Conservation (phyloP, 2,797 vertebrate species). For the Alfaro cultratus region DNA sequence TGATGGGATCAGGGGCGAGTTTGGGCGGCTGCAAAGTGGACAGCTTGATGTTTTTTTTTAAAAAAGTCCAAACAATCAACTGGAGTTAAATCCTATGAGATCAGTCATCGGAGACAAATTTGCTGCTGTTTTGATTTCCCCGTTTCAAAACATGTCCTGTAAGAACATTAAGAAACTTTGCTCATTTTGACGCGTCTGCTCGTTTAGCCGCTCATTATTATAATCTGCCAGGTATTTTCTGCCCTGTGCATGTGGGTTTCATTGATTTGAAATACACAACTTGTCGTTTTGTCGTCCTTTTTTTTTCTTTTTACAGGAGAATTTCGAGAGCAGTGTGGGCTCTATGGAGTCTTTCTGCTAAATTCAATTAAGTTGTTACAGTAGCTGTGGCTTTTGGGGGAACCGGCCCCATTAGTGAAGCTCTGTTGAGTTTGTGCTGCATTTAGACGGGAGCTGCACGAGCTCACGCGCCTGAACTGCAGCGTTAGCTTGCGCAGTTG, state of each 20-base stretch:
- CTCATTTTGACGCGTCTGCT: neutral
- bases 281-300: neutral
- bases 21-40: conserved; percentile 2
- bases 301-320: conserved; percentile 28
- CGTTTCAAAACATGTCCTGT: neutral
- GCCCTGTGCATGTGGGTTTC: neutral
- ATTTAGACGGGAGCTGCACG: conserved; percentile 31
- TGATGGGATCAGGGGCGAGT: neutral
- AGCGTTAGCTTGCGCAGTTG: neutral
- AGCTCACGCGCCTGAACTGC: conserved; percentile 5
- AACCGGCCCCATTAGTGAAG: conserved; percentile 43
- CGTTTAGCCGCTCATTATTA: neutral
- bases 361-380: conserved; percentile 62
- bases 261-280: neutral
- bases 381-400: conserved; percentile 32
- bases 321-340: conserved; percentile 16
- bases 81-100: conserved; percentile 6
- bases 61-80: neutral
- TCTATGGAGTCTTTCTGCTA: conserved; percentile 26
- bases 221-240: neutral
- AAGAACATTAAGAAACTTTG: neutral
- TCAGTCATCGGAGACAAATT: conserved; percentile 1
- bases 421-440: conserved; percentile 40
- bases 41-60: neutral
- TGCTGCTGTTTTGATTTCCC: neutral